These are phyloP conservation scores for Aphodius sticticus DNA, from an alignment of 2,888 invertebrate genomes.

Conservation along the genomic window DNA sequence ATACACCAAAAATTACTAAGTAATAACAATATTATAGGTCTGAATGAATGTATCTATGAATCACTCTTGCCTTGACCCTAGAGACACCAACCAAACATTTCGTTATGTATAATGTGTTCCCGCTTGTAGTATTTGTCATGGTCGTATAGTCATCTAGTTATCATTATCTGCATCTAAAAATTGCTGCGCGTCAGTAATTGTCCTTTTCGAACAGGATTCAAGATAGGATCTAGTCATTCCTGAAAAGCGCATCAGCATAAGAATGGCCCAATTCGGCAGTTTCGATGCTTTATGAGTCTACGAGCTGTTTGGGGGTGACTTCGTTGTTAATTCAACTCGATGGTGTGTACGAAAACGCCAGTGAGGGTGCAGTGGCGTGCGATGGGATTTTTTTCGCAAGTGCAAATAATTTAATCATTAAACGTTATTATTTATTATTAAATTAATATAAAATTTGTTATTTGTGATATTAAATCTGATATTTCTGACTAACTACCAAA, in stretches of 20 bases:
- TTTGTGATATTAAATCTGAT: too few relatives aligned
- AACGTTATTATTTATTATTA: too few relatives aligned
- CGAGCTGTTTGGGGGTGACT: neutral
- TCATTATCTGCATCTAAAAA: neutral
- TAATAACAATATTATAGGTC: neutral
- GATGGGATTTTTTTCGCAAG: neutral
- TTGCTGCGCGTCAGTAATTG: neutral
- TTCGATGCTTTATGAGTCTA: neutral
- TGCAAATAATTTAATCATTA: too few relatives aligned
- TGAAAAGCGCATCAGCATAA: neutral
- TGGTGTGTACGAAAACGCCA: neutral
- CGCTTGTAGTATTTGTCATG: neutral
- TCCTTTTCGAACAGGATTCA: neutral
- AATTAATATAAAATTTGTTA: too few relatives aligned
- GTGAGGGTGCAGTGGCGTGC: neutral
- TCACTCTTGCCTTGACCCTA: neutral
- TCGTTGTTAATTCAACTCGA: neutral
- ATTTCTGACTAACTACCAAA: too few relatives aligned
- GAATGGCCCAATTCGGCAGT: neutral
- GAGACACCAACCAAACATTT: neutral
- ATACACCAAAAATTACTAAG: neutral
- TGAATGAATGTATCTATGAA: neutral
- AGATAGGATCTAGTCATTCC: neutral
- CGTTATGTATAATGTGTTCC: neutral
- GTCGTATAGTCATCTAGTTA: neutral